These are phyloP conservation scores for Aldrovandia affinis DNA, from an alignment of 2,797 vertebrate genomes.

Conservation along the genomic window DNA sequence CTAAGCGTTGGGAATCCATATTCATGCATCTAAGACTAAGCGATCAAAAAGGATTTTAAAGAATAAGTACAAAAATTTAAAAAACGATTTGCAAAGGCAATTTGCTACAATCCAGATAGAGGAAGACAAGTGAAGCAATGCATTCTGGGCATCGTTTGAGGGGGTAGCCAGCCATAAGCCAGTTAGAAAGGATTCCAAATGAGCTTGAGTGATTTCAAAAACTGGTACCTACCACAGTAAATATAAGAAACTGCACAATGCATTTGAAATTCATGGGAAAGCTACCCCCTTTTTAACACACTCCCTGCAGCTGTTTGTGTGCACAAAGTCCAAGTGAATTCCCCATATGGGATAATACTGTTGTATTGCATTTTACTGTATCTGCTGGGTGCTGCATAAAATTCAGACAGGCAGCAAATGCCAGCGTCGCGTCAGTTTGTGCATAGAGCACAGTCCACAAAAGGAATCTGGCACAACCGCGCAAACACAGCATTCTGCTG, in stretches of 20 bases:
- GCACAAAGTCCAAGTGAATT: background rate
- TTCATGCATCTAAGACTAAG: background rate
- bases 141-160: background rate
- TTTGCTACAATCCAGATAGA: background rate
- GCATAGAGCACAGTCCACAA: background rate
- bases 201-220: background rate
- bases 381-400: no score
- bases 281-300: background rate
- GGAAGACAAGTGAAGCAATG: background rate
- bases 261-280: background rate
- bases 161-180: background rate
- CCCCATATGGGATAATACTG: background rate
- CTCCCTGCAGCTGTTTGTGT: background rate
- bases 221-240: background rate
- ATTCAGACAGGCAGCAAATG: background rate
- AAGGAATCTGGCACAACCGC: no score
- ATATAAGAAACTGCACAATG: background rate
- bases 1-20: background rate
- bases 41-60: background rate
- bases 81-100: background rate
- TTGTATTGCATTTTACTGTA: background rate
- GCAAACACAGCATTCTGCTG: no score
- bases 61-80: background rate
- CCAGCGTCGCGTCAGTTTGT: background rate
- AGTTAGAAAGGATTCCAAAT: background rate